These are phyloP conservation scores for Chrosomus eos DNA, from an alignment of 2,797 vertebrate genomes.

Conservation along the genomic window DNA sequence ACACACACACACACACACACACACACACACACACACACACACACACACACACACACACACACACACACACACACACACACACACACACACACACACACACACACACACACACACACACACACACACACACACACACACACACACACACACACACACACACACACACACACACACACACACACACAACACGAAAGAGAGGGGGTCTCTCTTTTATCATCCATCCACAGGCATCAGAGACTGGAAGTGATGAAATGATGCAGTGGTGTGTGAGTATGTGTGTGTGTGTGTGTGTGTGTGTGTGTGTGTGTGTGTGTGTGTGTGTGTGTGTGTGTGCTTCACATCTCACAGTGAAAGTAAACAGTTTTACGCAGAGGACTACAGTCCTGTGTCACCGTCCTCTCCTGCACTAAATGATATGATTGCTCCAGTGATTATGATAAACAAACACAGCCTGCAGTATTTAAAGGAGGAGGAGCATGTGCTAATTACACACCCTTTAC, in stretches of 20 bases:
- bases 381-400: constrained; percentile 17
- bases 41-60: constrained; percentile 38
- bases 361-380: constrained; percentile 27
- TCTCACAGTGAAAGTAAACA: constrained; percentile 47
- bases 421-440: constrained; percentile 22
- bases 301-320: constrained; percentile 5
- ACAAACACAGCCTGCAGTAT: constrained; percentile 18
- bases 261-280: constrained; percentile 7
- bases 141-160: constrained; percentile 36
- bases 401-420: constrained; percentile 36
- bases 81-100: constrained; percentile 41
- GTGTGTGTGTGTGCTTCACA: too few species aligned
- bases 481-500: constrained; percentile 10
- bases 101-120: neutral
- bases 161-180: constrained; percentile 17
- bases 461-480: neutral
- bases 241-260: constrained; percentile 55
- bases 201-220: constrained; percentile 61
- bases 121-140: neutral
- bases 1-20: constrained; percentile 39
- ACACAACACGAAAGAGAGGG: constrained; percentile 56
- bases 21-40: neutral
- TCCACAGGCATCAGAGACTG: constrained; percentile 59
- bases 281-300: neutral
- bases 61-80: neutral